These are phyloP conservation scores for Polyergus mexicanus DNA, from an alignment of 1,140 invertebrate species.

Conservation along the genomic window DNA sequence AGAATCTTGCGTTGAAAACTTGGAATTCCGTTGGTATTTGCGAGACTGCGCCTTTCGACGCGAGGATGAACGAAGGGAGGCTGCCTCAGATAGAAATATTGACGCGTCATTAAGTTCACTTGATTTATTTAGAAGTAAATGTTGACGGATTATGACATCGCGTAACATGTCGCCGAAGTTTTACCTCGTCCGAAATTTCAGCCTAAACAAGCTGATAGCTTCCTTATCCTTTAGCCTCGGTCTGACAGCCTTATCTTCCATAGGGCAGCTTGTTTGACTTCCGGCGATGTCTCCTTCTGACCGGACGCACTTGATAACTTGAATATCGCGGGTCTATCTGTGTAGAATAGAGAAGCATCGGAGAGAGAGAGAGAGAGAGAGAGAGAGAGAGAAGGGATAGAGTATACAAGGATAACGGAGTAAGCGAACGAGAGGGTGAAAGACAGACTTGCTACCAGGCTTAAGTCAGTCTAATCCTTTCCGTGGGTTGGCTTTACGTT, in stretches of 20 bases:
- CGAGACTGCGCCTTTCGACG: conserved; percentile 51
- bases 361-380: too few species aligned
- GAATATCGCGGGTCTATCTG: conserved; percentile 76
- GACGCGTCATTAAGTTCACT: conserved; percentile 38
- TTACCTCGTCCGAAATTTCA: conserved; percentile 76
- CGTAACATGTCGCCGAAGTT: conserved; percentile 34
- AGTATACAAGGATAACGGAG: conserved; percentile 58
- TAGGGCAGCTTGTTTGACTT: conserved; percentile 84
- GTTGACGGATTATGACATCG: conserved; percentile 34
- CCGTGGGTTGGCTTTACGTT: conserved; percentile 76
- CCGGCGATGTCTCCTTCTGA: conserved; percentile 82
- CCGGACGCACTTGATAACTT: conserved; percentile 84
- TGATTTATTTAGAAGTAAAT: conserved; percentile 22
- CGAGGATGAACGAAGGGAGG: conserved; percentile 51
- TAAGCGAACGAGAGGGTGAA: conserved; percentile 57
- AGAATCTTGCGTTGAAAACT: conserved; percentile 71
- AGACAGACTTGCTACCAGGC: conserved; percentile 67
- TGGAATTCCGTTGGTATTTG: conserved; percentile 61
- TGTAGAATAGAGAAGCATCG: not conserved
- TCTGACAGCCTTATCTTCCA: conserved; percentile 79
- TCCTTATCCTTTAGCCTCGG: conserved; percentile 69
- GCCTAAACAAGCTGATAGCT: conserved; percentile 49
- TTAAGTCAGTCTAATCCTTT: conserved; percentile 83
- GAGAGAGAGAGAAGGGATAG: not conserved
- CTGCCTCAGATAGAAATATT: not conserved